Evolutionary conservation across 2,797 vertebrate genomes (phyloP), one percentile per base, ranked within the genome.

Genomic region (Periparus ater): DNA sequence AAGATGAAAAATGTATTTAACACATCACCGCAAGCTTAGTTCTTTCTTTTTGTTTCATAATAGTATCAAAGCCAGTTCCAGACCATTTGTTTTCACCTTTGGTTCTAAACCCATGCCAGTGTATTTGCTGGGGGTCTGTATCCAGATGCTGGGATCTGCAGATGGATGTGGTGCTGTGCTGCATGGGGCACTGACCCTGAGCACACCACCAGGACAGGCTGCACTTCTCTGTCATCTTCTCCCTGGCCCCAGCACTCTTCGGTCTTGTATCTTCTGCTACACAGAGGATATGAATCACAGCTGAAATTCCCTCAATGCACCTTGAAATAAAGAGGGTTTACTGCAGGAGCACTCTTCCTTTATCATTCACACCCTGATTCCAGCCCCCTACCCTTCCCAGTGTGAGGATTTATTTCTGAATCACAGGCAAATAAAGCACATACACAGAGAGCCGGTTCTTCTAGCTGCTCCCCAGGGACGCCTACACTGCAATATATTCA

Each of bases 111-210:
- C 9, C 9, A 40, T 3, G 2, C 19, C 0, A 9, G 2, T 0
- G 0, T 34, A 11, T 26, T 44, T 26, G 36, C 11, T 30, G 44
- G 32, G 6, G 5, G 18, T 26, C 40, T 26, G 45, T 9, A 71
- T 25, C n/a, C 11, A 7, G 38, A 5, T 0, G 1, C 36, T 42
- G 44, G 21, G 66, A 57, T 26, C 5, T 48, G 53, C 2, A 34
- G 51, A 22, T 15, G 4, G 14, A 36, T 2, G 2, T 2, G 2
- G 18, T 3, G 40, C 73, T 29, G 51, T 2, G 2, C 50, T 29
- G 44, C 6, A 6, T 0, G 1, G 9, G 13, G 16, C n/a, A 23
- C 36, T 1, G 5, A 15, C 20, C 55, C 6, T 8, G 5, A 68
- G 19, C n/a, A 60, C 1, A 1, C 3, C 2, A 3, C 11, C 21